Conservation (phyloP, 2,113 vertebrate genomes). For the Muscicapa adusta region DNA sequence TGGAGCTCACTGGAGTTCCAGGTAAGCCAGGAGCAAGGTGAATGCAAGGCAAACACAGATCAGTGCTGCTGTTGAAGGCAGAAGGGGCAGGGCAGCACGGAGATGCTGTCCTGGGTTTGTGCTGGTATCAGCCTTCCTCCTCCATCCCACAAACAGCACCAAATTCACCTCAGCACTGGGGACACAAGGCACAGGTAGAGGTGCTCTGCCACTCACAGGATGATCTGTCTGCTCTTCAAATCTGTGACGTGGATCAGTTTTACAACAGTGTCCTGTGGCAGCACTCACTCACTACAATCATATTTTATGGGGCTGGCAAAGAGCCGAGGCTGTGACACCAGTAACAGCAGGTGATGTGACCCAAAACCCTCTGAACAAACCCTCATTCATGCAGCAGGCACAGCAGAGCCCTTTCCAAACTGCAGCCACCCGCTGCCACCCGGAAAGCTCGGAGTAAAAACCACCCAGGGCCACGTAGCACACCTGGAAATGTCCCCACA, state of each 20-base stretch:
- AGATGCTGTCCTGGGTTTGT: background rate
- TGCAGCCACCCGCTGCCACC: background rate
- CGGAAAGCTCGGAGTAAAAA: rapidly evolving
- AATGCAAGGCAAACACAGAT: background rate
- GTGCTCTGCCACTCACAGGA: background rate
- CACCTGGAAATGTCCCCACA: background rate
- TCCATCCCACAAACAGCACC: rapidly evolving
- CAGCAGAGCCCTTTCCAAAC: background rate
- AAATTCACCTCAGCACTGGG: background rate
- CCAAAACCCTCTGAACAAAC: background rate
- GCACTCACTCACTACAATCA: background rate
- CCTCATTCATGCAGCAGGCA: background rate
- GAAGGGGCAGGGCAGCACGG: background rate
- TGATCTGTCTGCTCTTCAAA: background rate
- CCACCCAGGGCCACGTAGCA: background rate
- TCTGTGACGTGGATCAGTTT: rapidly evolving
- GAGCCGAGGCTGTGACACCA: background rate
- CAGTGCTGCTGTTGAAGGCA: background rate
- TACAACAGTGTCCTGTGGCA: background rate
- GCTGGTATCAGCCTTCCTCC: background rate
- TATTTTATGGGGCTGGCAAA: background rate
- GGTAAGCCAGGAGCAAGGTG: background rate
- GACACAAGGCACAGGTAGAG: background rate
- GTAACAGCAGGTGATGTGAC: background rate
- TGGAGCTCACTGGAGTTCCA: rapidly evolving